A percentile compares a stretch with the other conserved stretches of the same genome.
phyloP scores from a whole-genome alignment of 35 echinoderm and acorn worm species.

The Ophioderma brevispina region DNA sequence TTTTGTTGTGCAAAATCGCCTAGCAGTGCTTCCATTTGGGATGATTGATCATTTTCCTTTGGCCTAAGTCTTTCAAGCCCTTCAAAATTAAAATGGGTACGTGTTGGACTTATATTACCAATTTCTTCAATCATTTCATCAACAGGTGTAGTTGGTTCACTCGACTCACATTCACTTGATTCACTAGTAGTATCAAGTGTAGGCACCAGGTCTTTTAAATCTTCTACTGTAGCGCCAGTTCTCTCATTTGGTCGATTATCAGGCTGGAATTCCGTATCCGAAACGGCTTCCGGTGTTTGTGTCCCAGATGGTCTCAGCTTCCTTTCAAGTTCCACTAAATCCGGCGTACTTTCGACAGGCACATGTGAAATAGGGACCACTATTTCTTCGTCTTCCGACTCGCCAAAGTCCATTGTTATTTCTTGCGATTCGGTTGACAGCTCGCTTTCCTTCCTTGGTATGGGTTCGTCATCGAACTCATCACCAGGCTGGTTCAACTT shows the following conservation, averaged over 20 bases:
- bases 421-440: too few species aligned
- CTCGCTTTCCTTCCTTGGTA: too few species aligned
- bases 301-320: neutral
- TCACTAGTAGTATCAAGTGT: neutral
- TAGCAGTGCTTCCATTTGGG: neutral
- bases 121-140: conserved; percentile 1
- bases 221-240: neutral
- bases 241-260: neutral
- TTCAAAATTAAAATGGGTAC: neutral
- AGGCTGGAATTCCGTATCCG: neutral
- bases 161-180: neutral
- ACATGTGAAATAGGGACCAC: neutral
- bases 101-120: neutral
- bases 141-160: neutral
- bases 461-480: too few species aligned
- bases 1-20: neutral
- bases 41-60: neutral
- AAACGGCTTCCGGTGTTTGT: neutral
- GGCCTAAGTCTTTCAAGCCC: neutral
- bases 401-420: too few species aligned
- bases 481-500: too few species aligned
- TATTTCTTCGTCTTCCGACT: neutral
- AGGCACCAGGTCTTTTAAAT: neutral
- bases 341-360: neutral
- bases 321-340: neutral